Conservation (phyloP, 2,797 vertebrate genomes). For the Gambusia yucatana region DNA sequence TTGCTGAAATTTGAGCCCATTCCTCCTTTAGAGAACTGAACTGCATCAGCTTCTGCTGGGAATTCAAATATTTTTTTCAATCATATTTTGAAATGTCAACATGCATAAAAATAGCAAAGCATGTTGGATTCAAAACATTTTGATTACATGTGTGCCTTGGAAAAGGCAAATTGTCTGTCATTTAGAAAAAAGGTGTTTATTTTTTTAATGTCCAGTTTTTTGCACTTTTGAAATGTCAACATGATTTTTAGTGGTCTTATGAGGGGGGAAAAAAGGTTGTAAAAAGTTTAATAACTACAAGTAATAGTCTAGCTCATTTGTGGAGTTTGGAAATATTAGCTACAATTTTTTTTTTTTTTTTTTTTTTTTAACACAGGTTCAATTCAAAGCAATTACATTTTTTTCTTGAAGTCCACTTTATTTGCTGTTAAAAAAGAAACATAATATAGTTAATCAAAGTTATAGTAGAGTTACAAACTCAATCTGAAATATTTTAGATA, state of each 20-base stretch:
- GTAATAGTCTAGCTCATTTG: neutral
- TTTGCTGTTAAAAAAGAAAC: neutral
- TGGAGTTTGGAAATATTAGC: neutral
- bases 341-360: neutral
- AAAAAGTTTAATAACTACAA: neutral
- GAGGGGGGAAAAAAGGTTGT: neutral
- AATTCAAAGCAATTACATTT: neutral
- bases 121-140: too few species aligned
- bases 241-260: neutral
- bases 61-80: too few species aligned
- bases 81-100: too few species aligned
- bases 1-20: neutral
- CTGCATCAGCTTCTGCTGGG: neutral
- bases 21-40: neutral
- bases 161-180: too few species aligned
- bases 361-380: neutral
- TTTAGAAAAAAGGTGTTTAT: neutral
- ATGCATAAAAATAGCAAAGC: too few species aligned
- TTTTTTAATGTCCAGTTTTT: neutral
- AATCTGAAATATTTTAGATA: neutral
- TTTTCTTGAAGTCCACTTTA: neutral
- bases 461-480: neutral
- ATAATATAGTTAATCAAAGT: neutral
- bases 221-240: neutral
- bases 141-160: too few species aligned